Evolutionary conservation across 2,113 vertebrate genomes (phyloP).

Genomic region (Herpetotheres cachinnans): DNA sequence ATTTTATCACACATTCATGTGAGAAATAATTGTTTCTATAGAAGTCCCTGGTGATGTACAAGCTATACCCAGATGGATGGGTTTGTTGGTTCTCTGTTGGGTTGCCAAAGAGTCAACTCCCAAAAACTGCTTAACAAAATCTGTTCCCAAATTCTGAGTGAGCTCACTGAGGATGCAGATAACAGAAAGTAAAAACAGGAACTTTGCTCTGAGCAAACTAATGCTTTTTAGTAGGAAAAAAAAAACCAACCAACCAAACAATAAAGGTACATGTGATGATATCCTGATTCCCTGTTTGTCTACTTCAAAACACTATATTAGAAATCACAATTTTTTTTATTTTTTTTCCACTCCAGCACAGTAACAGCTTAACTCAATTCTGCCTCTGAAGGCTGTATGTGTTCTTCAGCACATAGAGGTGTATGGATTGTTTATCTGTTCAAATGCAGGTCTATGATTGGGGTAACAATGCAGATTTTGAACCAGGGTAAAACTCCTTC

Average conservation of each 20-base stretch:
- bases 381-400: not conserved
- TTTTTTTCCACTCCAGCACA: not conserved
- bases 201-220: not conserved
- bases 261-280: not conserved
- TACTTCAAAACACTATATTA: not conserved
- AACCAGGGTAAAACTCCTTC: not conserved
- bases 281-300: not conserved
- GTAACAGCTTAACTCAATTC: not conserved
- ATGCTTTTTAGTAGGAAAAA: not conserved
- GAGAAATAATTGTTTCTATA: not conserved
- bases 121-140: not conserved
- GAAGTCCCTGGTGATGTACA: not conserved
- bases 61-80: not conserved
- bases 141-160: not conserved
- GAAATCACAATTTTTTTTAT: not conserved
- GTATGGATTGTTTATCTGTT: not conserved
- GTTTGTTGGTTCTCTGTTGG: not conserved
- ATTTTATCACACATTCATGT: not conserved
- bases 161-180: not conserved
- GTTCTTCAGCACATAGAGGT: not conserved
- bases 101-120: not conserved
- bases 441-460: not conserved
- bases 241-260: no score
- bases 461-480: not conserved
- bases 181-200: not conserved